Evolutionary conservation across 2,888 invertebrate species (phyloP).

Genomic region (Drosophila multiciliata): DNA sequence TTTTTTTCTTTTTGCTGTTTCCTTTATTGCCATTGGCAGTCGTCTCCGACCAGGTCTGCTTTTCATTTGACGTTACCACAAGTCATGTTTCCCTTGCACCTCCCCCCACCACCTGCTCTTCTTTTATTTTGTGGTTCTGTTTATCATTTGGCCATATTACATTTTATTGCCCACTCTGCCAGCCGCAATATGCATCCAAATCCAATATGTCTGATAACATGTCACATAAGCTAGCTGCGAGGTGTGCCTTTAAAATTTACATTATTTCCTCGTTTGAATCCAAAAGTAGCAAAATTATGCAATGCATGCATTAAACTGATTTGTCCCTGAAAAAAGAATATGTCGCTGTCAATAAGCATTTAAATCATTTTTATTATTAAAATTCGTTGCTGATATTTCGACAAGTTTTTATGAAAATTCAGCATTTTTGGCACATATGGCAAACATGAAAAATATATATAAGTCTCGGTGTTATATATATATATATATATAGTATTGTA

Average conservation of each 20-base stretch:
- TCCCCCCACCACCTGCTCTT: not conserved
- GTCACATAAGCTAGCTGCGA: constrained; percentile 35
- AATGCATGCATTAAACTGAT: no score
- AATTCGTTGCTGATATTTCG: constrained; percentile 22
- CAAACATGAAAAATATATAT: not conserved
- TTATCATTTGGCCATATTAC: constrained; percentile 75
- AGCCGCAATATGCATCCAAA: constrained; percentile 60
- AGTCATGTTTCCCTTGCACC: not conserved
- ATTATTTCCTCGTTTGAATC: not conserved
- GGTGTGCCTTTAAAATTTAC: constrained; percentile 31
- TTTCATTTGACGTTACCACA: constrained; percentile 72
- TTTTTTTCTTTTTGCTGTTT: constrained; percentile 28
- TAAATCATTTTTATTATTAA: constrained; percentile 10
- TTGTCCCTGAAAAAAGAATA: not conserved
- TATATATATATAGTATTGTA: constrained; percentile 22
- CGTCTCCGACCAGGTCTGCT: constrained; percentile 33
- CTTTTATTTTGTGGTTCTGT: constrained; percentile 26
- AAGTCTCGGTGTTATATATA: not conserved
- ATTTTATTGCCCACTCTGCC: constrained; percentile 65
- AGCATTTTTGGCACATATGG: not conserved
- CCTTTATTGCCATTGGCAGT: constrained; percentile 72
- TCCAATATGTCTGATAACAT: constrained; percentile 70
- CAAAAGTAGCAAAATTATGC: not conserved
- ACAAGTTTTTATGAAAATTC: constrained; percentile 23
- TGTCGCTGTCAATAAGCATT: not conserved